phyloP scores from a whole-genome alignment of 2,113 vertebrate species.

The Ranitomeya variabilis region DNA sequence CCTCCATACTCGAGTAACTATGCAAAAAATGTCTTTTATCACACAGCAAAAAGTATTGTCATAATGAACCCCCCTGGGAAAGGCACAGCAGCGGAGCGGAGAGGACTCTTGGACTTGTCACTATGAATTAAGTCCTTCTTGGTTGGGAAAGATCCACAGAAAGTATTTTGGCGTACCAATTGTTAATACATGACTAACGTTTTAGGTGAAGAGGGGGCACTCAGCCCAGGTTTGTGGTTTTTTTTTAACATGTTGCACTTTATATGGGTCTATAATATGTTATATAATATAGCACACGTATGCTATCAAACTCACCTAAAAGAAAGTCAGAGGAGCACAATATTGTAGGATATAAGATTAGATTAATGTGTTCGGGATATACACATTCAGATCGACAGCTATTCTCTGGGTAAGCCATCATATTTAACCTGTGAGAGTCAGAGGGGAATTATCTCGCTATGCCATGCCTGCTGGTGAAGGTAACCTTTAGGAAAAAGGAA shows the following conservation, averaged over 20 bases:
- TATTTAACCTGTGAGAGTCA: no score
- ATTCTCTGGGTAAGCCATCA: no score
- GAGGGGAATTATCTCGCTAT: no score
- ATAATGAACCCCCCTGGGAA: conserved; percentile 32
- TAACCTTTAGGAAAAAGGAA: no score
- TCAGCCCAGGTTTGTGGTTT: not conserved
- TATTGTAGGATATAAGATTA: no score
- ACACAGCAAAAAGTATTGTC: conserved; percentile 33
- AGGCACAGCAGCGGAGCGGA: conserved; percentile 24
- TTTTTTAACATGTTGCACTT: not conserved
- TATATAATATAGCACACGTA: not conserved
- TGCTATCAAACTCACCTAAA: not conserved
- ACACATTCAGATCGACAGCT: no score
- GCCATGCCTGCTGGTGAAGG: no score
- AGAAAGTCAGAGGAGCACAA: no score
- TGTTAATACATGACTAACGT: not conserved
- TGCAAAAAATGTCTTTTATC: conserved; percentile 32
- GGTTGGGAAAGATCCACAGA: not conserved
- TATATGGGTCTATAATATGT: not conserved
- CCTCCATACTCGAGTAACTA: not conserved
- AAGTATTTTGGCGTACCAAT: not conserved
- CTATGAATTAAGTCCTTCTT: conserved; percentile 22
- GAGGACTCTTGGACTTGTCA: conserved; percentile 37
- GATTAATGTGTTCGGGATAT: no score
- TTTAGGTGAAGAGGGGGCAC: not conserved